Conservation (phyloP, 2,888 invertebrate genomes). For the Trissolcus japonicus region DNA sequence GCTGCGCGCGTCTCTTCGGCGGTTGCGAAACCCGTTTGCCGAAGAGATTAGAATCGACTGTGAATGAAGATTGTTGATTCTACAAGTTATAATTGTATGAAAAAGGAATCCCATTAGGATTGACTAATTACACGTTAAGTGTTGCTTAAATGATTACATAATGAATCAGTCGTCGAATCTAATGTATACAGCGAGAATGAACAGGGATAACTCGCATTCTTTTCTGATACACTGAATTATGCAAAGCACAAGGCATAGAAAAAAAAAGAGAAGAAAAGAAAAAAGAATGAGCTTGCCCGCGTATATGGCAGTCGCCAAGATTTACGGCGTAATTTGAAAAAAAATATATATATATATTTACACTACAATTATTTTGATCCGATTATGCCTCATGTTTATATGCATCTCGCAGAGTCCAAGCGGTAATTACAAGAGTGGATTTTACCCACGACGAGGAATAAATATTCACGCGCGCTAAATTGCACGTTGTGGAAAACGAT, state of each 20-base stretch:
- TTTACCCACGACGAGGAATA: slow-evolving; percentile 52
- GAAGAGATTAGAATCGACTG: slow-evolving; percentile 12
- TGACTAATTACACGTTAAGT: slow-evolving; percentile 40
- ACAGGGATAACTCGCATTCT: slow-evolving; percentile 34
- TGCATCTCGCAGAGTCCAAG: not conserved
- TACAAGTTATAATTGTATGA: slow-evolving; percentile 14
- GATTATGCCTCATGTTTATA: slow-evolving; percentile 34
- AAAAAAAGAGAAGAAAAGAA: not conserved
- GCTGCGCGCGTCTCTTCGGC: not conserved
- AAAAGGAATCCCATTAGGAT: slow-evolving; percentile 21
- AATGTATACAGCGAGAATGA: slow-evolving; percentile 27
- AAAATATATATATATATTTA: slow-evolving; percentile 33
- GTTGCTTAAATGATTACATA: slow-evolving; percentile 44
- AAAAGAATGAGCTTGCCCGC: no score
- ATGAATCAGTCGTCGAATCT: slow-evolving; percentile 32
- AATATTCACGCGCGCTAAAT: slow-evolving; percentile 56
- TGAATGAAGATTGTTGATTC: slow-evolving; percentile 28
- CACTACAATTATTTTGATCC: slow-evolving; percentile 58
- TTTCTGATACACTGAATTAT: slow-evolving; percentile 43
- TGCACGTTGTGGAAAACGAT: slow-evolving; percentile 55
- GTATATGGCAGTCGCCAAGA: slow-evolving; percentile 46
- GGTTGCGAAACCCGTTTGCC: slow-evolving; percentile 23
- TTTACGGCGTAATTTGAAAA: slow-evolving; percentile 57
- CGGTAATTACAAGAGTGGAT: slow-evolving; percentile 54
- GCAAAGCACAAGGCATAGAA: slow-evolving; percentile 19